These are phyloP conservation scores for Candidula unifasciata DNA, from an alignment of 2,888 invertebrate species.

Conservation along the genomic window DNA sequence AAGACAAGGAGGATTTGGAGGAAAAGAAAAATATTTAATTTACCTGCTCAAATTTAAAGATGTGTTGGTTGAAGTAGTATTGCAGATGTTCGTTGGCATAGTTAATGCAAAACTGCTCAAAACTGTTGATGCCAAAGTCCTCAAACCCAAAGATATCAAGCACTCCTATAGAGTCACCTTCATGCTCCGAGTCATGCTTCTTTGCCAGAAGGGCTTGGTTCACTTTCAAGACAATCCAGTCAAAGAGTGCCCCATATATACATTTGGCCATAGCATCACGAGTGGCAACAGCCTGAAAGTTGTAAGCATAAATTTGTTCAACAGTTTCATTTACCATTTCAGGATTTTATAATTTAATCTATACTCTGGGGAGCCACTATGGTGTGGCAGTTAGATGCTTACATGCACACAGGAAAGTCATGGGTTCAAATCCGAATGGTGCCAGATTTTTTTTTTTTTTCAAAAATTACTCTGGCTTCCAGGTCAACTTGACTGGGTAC, in stretches of 20 bases:
- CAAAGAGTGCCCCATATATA: conserved; percentile 95
- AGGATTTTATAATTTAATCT: not conserved
- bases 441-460: too few species aligned
- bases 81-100: conserved; percentile 98
- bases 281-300: conserved; percentile 72
- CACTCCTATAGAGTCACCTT: conserved; percentile 95
- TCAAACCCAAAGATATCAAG: conserved; percentile 98
- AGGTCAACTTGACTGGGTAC: too few species aligned
- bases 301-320: not conserved
- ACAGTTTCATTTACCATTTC: not conserved
- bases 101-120: conserved; percentile 97
- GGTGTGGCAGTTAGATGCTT: too few species aligned
- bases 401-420: too few species aligned
- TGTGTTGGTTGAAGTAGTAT: conserved; percentile 98
- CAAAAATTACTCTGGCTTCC: too few species aligned
- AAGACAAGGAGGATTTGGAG: too few species aligned
- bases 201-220: conserved; percentile 95
- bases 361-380: not conserved
- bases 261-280: conserved; percentile 97
- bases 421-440: too few species aligned
- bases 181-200: conserved; percentile 88
- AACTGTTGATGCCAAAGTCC: conserved; percentile 90
- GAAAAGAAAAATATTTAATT: too few species aligned
- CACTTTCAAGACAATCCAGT: conserved; percentile 97
- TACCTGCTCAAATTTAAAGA: conserved; percentile 92